phyloP scores from a whole-genome alignment of 2,888 invertebrate genomes.

The Yponomeuta evonymella region DNA sequence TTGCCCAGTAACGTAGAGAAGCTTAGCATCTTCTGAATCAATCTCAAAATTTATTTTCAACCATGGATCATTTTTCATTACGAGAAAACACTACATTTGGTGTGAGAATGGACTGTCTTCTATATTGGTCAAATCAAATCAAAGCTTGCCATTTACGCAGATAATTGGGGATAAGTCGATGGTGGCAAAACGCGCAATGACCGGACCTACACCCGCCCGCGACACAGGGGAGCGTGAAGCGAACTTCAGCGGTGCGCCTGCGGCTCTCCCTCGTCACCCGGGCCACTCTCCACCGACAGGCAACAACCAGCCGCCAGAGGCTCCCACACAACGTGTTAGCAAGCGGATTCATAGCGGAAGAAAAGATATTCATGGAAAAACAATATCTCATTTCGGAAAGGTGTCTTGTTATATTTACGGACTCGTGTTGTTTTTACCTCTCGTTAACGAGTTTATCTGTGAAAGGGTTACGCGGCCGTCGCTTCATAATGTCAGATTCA shows the following conservation, averaged over 20 bases:
- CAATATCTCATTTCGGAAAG: slow-evolving; percentile 4
- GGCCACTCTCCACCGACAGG: slow-evolving; percentile 45
- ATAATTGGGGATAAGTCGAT: background rate
- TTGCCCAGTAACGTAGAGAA: background rate
- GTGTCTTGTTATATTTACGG: slow-evolving; percentile 23
- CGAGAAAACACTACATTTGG: background rate
- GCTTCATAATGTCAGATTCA: slow-evolving; percentile 99
- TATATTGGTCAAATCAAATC: background rate
- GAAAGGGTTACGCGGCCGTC: slow-evolving; percentile 97
- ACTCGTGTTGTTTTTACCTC: slow-evolving; percentile 84
- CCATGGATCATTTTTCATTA: background rate
- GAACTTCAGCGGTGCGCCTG: slow-evolving; percentile 67
- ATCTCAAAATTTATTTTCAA: too few relatives aligned
- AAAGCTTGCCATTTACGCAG: background rate
- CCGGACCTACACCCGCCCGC: slow-evolving; percentile 7
- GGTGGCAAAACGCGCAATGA: slow-evolving; percentile 1
- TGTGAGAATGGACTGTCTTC: background rate
- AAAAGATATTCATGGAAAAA: slow-evolving; percentile 56
- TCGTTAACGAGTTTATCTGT: slow-evolving; percentile 98
- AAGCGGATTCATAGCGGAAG: slow-evolving; percentile 68
- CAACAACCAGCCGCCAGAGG: slow-evolving; percentile 66
- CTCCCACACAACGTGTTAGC: slow-evolving; percentile 61
- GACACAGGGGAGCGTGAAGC: slow-evolving; percentile 60
- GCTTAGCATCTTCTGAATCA: too few relatives aligned
- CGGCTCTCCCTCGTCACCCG: slow-evolving; percentile 43